These are phyloP conservation scores for Zosterops lateralis DNA, from an alignment of 2,113 vertebrate species.

Conservation along the genomic window DNA sequence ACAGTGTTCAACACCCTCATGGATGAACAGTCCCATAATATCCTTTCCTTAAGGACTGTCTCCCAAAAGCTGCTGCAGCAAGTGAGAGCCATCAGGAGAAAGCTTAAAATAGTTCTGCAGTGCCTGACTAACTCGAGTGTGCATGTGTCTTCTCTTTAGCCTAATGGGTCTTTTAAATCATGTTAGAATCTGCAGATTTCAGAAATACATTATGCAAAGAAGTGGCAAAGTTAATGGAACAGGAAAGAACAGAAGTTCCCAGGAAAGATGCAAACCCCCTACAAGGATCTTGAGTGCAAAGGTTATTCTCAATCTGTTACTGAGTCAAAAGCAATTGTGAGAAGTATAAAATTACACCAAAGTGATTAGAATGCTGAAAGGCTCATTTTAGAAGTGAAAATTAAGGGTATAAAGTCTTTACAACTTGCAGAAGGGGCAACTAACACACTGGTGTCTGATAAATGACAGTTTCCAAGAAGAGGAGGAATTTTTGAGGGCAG, in stretches of 20 bases:
- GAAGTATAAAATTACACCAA: not conserved
- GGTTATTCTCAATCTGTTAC: not conserved
- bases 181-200: not conserved
- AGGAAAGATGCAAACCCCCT: not conserved
- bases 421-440: not conserved
- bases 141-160: not conserved
- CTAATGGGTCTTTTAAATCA: not conserved
- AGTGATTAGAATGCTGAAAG: not conserved
- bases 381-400: not conserved
- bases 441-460: not conserved
- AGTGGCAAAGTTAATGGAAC: not conserved
- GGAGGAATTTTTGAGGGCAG: not conserved
- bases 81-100: not conserved
- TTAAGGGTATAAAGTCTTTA: not conserved
- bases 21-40: not conserved
- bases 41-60: not conserved
- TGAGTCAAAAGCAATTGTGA: not conserved
- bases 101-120: slow-evolving; percentile 2
- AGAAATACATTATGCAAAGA: slow-evolving; percentile 12
- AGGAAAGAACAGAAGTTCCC: not conserved
- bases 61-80: not conserved
- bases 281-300: not conserved
- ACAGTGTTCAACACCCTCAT: not conserved
- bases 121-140: not conserved
- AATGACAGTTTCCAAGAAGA: not conserved